Percentiles rank a stretch among this genome's conserved stretches.
phyloP scores from a whole-genome alignment of 2,888 invertebrate genomes.

The Ceramica pisi region DNA sequence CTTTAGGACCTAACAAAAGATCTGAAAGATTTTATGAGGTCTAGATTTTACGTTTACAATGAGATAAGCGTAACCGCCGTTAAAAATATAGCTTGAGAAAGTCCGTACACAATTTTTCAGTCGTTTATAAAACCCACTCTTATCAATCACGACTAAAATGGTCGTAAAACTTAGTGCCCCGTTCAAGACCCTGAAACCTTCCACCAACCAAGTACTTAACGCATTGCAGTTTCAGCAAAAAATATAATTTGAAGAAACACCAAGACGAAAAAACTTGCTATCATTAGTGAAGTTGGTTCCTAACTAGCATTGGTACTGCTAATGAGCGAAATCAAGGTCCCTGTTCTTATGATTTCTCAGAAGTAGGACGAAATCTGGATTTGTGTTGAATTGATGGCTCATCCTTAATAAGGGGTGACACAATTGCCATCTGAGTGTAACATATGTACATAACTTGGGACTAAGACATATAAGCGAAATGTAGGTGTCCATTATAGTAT shows the following conservation, averaged over 20 bases:
- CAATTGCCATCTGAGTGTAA: too few relatives aligned
- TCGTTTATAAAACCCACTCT: constrained; percentile 18
- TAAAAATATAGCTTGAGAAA: constrained; percentile 12
- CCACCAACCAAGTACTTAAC: neutral
- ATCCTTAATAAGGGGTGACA: neutral
- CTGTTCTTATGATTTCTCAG: neutral
- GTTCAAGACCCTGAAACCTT: neutral
- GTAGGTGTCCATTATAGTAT: neutral
- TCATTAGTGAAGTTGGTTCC: constrained; percentile 8
- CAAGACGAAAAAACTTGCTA: neutral
- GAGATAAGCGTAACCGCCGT: constrained; percentile 8
- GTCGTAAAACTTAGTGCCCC: constrained; percentile 16
- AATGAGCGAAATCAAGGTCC: neutral
- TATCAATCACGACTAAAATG: constrained; percentile 12
- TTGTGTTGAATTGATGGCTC: neutral
- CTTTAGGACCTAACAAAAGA: neutral
- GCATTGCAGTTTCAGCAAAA: constrained; percentile 13
- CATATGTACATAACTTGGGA: neutral
- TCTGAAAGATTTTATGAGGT: constrained; percentile 4
- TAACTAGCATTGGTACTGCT: neutral
- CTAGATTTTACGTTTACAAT: constrained; percentile 15
- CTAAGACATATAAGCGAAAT: too few relatives aligned
- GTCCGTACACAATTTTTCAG: neutral
- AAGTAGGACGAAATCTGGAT: neutral
- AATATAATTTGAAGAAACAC: neutral